Evolutionary conservation across 1,140 invertebrate species (phyloP).

Genomic region (Zaprionus davidi): DNA sequence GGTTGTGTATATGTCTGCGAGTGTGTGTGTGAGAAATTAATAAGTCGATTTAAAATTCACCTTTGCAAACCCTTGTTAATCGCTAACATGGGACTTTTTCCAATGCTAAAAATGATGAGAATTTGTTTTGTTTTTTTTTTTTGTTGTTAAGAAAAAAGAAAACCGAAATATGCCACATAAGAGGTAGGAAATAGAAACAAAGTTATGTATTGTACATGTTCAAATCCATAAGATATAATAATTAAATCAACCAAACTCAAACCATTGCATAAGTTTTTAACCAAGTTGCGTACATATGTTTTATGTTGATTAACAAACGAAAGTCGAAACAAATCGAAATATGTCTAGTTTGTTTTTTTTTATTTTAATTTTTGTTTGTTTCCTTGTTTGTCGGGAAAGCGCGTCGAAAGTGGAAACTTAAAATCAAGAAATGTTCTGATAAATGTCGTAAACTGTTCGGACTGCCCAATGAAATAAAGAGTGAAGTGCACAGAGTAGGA

Average conservation of each 20-base stretch:
- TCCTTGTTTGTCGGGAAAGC: neutral
- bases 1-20: slow-evolving; percentile 10
- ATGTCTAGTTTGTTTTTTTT: neutral
- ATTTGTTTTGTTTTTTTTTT: slow-evolving; percentile 38
- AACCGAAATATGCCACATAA: slow-evolving; percentile 61
- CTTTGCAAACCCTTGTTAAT: slow-evolving; percentile 95
- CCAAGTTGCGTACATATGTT: slow-evolving; percentile 8
- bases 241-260: slow-evolving; percentile 29
- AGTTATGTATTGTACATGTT: slow-evolving; percentile 49
- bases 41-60: slow-evolving; percentile 85
- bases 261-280: slow-evolving; percentile 34
- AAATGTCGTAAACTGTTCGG: slow-evolving; percentile 4
- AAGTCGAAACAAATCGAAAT: slow-evolving; percentile 6
- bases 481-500: neutral
- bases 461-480: neutral
- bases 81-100: slow-evolving; percentile 91
- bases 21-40: slow-evolving; percentile 58
- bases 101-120: slow-evolving; percentile 83
- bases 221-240: slow-evolving; percentile 45
- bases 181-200: slow-evolving; percentile 54
- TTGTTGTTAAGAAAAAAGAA: slow-evolving; percentile 63
- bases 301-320: slow-evolving; percentile 6
- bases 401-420: neutral
- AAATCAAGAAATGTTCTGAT: neutral
- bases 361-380: neutral